These are phyloP conservation scores for Haemorhous mexicanus DNA, from an alignment of 2,113 vertebrate species.

Conservation along the genomic window DNA sequence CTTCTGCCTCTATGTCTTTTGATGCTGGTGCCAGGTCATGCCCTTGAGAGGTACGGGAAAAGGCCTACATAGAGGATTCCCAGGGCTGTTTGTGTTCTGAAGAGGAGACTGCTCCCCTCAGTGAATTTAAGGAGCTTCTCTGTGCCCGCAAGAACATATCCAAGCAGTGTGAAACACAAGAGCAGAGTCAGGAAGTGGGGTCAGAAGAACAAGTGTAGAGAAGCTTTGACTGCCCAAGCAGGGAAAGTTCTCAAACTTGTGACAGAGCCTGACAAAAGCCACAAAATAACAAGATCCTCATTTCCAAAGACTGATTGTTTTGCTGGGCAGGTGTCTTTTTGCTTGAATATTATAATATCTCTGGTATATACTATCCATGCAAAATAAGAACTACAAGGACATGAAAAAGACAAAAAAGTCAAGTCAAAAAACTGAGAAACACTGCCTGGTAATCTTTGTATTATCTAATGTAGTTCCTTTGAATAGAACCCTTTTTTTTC, in stretches of 20 bases:
- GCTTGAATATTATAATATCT: background rate
- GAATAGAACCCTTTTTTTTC: background rate
- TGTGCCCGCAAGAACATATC: background rate
- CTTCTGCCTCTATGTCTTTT: conserved; percentile 28
- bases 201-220: background rate
- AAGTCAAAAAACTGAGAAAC: background rate
- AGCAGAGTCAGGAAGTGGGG: background rate
- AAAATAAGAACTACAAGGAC: background rate
- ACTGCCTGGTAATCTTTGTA: background rate
- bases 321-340: background rate
- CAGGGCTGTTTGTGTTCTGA: background rate
- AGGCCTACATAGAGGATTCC: background rate
- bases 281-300: background rate
- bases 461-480: background rate
- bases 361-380: background rate
- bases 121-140: background rate
- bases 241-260: background rate
- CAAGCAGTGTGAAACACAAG: background rate
- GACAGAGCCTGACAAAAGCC: background rate
- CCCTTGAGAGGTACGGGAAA: background rate
- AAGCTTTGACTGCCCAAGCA: background rate
- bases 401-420: background rate
- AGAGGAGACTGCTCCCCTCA: background rate
- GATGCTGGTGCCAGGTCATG: conserved; percentile 48
- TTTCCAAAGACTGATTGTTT: background rate